A percentile compares a stretch with the other conserved stretches of the same genome.
These are phyloP conservation scores for Apoda limacodes DNA, from an alignment of 2,888 invertebrate genomes.

Conservation along the genomic window DNA sequence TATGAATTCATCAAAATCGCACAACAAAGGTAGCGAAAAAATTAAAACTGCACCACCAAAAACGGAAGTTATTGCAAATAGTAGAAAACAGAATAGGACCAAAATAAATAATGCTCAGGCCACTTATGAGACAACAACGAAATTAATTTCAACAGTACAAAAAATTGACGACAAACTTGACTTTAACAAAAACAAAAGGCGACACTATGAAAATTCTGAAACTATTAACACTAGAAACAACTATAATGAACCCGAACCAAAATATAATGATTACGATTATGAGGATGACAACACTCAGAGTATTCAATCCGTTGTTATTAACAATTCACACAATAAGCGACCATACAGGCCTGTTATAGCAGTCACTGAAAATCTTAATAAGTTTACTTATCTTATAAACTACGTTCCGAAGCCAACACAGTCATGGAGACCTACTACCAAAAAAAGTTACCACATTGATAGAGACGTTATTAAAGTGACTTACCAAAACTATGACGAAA, in stretches of 20 bases:
- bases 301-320: constrained; percentile 53
- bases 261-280: constrained; percentile 39
- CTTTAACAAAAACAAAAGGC: constrained; percentile 60
- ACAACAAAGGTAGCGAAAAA: constrained; percentile 27
- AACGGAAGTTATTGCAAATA: constrained; percentile 24
- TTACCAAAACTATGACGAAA: constrained; percentile 59
- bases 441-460: constrained; percentile 41
- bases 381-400: constrained; percentile 62
- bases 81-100: too few relatives aligned
- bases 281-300: constrained; percentile 44
- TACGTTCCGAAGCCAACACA: constrained; percentile 64
- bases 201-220: constrained; percentile 42
- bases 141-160: constrained; percentile 29
- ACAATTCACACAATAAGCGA: constrained; percentile 48
- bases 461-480: constrained; percentile 59
- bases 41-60: constrained; percentile 25
- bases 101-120: constrained; percentile 25
- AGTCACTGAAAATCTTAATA: constrained; percentile 60
- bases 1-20: constrained; percentile 25
- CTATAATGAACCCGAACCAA: constrained; percentile 26
- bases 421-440: constrained; percentile 53
- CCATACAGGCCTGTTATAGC: constrained; percentile 54
- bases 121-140: constrained; percentile 22
- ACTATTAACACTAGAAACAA: constrained; percentile 30
- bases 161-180: constrained; percentile 72